Evolutionary conservation across 2,113 vertebrate species (phyloP).

Genomic region (Cottus gobio): DNA sequence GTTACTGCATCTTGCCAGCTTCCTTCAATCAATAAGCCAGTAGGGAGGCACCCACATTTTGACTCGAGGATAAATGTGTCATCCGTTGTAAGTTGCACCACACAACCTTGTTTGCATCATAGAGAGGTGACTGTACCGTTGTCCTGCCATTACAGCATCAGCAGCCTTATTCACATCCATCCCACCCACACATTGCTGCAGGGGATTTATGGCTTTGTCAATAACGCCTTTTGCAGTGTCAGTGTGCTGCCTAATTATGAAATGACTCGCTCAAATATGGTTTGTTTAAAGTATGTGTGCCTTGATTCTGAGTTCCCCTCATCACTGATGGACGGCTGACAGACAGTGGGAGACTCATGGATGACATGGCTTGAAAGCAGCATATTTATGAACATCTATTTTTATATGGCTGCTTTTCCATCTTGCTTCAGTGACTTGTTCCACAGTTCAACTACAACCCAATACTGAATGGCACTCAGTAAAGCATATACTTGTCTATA

Average conservation of each 20-base stretch:
- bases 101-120: constrained; percentile 45
- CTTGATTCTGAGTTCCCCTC: not conserved
- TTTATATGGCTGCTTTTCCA: constrained; percentile 33
- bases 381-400: constrained; percentile 34
- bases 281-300: constrained; percentile 18
- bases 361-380: constrained; percentile 5
- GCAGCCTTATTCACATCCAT: constrained; percentile 50
- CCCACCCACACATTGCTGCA: constrained; percentile 32
- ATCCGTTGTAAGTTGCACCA: constrained; percentile 46
- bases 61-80: constrained; percentile 72
- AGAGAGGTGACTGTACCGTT: constrained; percentile 63
- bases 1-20: constrained; percentile 58
- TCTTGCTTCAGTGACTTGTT: constrained; percentile 31
- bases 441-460: not conserved
- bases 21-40: constrained; percentile 69
- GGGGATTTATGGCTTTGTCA: constrained; percentile 58
- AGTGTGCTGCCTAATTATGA: constrained; percentile 59
- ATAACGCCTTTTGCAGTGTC: constrained; percentile 47
- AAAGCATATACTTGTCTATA: constrained; percentile 14
- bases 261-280: constrained; percentile 47
- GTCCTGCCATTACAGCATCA: constrained; percentile 63
- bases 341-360: not conserved
- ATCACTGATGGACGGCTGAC: constrained; percentile 14
- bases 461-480: constrained; percentile 7
- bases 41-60: constrained; percentile 42